A percentile compares a stretch with the other conserved stretches of the same genome.
phyloP scores from a whole-genome alignment of 2,888 invertebrate genomes.

The Didymodactylos carnosus region DNA sequence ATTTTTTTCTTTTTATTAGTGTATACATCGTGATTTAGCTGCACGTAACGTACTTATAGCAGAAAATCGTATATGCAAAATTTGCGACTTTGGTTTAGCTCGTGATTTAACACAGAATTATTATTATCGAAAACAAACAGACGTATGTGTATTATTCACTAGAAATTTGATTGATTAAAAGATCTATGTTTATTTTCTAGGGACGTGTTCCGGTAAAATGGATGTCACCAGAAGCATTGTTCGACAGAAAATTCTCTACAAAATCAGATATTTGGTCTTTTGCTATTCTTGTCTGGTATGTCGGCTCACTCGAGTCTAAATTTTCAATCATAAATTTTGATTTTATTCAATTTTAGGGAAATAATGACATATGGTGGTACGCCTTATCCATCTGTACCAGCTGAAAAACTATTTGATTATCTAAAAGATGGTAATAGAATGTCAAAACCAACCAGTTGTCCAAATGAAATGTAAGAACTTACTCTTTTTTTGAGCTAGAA shows the following conservation, averaged over 20 bases:
- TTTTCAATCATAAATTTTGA: too few relatives aligned
- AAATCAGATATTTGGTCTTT: constrained; percentile 14
- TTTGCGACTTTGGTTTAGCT: constrained; percentile 13
- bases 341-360: too few relatives aligned
- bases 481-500: too few relatives aligned
- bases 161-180: too few relatives aligned
- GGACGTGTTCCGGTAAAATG: constrained; percentile 13
- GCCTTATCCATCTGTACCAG: constrained; percentile 14
- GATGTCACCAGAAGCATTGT: constrained; percentile 13
- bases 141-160: neutral
- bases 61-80: constrained; percentile 13
- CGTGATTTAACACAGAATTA: constrained; percentile 10
- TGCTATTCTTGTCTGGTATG: constrained; percentile 9
- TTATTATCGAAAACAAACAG: constrained; percentile 10
- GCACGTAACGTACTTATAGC: constrained; percentile 13
- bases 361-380: constrained; percentile 11
- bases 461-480: constrained; percentile 5
- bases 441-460: constrained; percentile 4
- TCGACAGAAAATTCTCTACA: constrained; percentile 3
- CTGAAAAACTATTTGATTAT: constrained; percentile 13
- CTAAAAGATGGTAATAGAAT: constrained; percentile 14
- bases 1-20: neutral
- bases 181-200: neutral
- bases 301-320: too few relatives aligned
- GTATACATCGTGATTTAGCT: constrained; percentile 13